Evolutionary conservation across 2,797 vertebrate species (phyloP), one percentile per base, ranked within the genome.

Genomic region (Esox lucius): DNA sequence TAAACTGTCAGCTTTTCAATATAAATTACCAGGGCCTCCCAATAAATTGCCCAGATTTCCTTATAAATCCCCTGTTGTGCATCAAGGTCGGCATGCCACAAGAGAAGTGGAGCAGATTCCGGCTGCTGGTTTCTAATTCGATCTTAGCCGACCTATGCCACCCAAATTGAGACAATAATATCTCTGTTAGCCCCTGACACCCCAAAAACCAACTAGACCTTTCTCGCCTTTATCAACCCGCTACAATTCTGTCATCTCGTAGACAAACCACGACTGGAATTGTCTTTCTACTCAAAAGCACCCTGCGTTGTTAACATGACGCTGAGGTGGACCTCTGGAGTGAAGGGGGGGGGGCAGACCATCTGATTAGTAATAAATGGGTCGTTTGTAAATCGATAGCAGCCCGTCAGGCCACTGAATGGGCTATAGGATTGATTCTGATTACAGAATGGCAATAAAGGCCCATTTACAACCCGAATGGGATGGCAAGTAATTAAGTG

Each of bases 331-430:
- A 26, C 24, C 68, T 78, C 24, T 42, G 9, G 65, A 8, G 42
- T 24, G 28, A 51, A 66, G 35, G 22, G 39, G 22, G 39, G 78
- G 83, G 73, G 74, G 19, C 73, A 75, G 72, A 91, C 87, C 75
- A 91, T 78, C 59, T 83, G 81, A 93, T 93, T 91, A 93, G 93
- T 92, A 92, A 93, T 91, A 90, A 90, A 86, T 88, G 80, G 87
- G 84, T 93, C 87, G 89, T 87, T 91, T 92, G 86, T 93, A 94
- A 93, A 93, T 93, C 92, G 91, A 88, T 87, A 78, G 76, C 81
- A 83, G 91, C 84, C 80, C 90, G 87, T 89, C 88, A 85, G 81
- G 82, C 84, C 76, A 83, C 87, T 91, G 89, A 95, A 92, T 86
- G 88, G 85, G 80, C 80, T 88, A 35, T 62, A 91, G 84, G 90